These are phyloP conservation scores for Ommatoiulus sabulosus DNA, from an alignment of 2,888 invertebrate genomes.

Conservation along the genomic window DNA sequence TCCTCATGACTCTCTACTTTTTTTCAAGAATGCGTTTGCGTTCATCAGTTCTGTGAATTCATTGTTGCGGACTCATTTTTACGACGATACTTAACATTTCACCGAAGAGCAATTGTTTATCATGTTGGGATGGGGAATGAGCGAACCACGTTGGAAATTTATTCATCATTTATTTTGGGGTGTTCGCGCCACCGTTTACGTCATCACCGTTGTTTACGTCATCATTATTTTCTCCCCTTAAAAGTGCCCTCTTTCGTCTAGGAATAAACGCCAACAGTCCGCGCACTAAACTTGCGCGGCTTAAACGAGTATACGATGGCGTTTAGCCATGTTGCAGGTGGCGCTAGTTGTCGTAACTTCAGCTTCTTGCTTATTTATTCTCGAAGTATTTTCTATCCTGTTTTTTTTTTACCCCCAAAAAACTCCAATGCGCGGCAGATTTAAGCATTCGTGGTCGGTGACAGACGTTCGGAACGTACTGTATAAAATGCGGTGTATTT, in stretches of 20 bases:
- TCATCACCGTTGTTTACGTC: slow-evolving; percentile 39
- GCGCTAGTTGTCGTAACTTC: background rate
- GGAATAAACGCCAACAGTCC: background rate
- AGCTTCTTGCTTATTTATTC: background rate
- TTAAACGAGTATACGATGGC: background rate
- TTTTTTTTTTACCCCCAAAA: background rate
- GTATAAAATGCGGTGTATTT: background rate
- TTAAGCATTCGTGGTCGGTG: background rate
- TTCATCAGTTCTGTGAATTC: background rate
- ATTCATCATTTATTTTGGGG: slow-evolving; percentile 39
- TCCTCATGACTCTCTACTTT: background rate
- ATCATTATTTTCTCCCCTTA: slow-evolving; percentile 39
- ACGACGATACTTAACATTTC: background rate
- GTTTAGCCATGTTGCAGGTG: slow-evolving; percentile 18
- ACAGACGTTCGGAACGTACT: background rate
- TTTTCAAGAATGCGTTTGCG: background rate
- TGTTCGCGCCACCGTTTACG: slow-evolving; percentile 30
- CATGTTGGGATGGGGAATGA: slow-evolving; percentile 35
- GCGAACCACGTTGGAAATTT: slow-evolving; percentile 26
- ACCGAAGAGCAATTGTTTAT: slow-evolving; percentile 33
- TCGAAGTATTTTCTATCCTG: background rate
- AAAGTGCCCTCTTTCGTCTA: slow-evolving; percentile 22
- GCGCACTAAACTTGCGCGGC: background rate
- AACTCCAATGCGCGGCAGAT: background rate
- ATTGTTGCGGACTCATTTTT: background rate